Percentiles rank a stretch among this genome's conserved stretches.
These are phyloP conservation scores for Ericerus pela DNA, from an alignment of 1,140 invertebrate species.

Conservation along the genomic window DNA sequence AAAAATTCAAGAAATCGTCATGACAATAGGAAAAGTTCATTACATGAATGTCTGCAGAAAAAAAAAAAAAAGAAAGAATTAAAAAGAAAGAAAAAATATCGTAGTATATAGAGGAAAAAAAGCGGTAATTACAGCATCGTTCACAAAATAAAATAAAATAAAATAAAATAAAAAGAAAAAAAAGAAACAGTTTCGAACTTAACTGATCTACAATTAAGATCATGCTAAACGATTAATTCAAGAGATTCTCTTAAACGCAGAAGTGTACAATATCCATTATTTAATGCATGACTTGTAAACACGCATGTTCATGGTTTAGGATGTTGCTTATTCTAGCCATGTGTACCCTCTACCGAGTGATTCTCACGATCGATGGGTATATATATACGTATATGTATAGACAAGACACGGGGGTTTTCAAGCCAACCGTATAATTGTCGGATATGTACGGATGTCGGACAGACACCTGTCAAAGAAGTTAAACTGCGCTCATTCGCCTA, in stretches of 20 bases:
- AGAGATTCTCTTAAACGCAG: conserved; percentile 6
- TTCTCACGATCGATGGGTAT: conserved; percentile 8
- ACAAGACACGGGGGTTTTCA: conserved; percentile 1
- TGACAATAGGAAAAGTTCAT: conserved; percentile 11
- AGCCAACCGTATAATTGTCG: conserved; percentile 11
- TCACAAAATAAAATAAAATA: too few relatives aligned
- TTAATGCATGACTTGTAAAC: conserved; percentile 12
- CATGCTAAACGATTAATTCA: conserved; percentile 12
- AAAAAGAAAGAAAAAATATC: too few relatives aligned
- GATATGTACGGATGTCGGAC: conserved; percentile 10
- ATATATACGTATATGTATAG: too few relatives aligned
- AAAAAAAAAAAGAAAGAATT: too few relatives aligned
- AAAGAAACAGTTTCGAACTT: conserved; percentile 8
- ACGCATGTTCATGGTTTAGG: conserved; percentile 11
- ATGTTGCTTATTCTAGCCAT: conserved; percentile 11
- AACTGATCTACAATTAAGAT: conserved; percentile 12
- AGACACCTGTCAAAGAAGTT: conserved; percentile 12
- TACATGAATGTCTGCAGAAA: too few relatives aligned
- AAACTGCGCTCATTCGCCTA: conserved; percentile 7
- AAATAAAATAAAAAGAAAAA: too few relatives aligned
- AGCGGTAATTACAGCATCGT: conserved; percentile 12
- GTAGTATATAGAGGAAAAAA: conserved; percentile 6
- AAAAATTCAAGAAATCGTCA: not conserved
- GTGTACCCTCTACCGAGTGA: conserved; percentile 11
- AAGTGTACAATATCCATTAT: conserved; percentile 11